Evolutionary conservation across 2,113 vertebrate species (phyloP), one percentile per base, ranked within the genome.

Genomic region (Corythaixoides concolor): DNA sequence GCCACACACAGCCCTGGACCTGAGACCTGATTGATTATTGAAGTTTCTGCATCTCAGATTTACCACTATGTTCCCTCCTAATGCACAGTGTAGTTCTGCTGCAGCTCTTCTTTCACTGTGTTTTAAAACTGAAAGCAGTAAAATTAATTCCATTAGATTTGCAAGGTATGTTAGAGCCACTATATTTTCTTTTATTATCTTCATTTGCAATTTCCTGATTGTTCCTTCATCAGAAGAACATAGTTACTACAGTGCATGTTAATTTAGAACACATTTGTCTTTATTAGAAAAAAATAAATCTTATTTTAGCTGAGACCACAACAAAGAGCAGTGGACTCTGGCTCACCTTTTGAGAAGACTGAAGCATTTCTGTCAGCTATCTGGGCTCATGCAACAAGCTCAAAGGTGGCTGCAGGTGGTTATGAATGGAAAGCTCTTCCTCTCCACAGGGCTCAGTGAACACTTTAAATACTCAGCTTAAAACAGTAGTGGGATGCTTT

Each of bases 81-180:
- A 56, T 17, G 32, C 19, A 30, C 0, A 0, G 16, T 11, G 37
- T 11, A 59, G 27, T 32, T 47, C 50, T 55, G 39, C 67, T 52
- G 62, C 67, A 89, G 45, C 30, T 62, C 19, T 52, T 55, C 49
- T 43, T 73, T 80, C 41, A 21, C 19, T 45, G 59, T 17, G 56
- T 47, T 81, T 84, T 84, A 73, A 86, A 86, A 66, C 3, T 74
- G 55, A 87, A 87, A 47, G 8, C 43, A 47, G 20, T 24, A 70
- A 68, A 89, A 91, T 62, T 45, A 43, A 66, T 66, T 52, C 45
- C 19, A 69, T 81, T 89, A 45, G 9, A 66, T 50, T 66, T 87
- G 7, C 17, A 68, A 70, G 15, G n/a, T 41, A 49, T 3, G 8
- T 49, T 80, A 91, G 28, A 80, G 32, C 80, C 28, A 63, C 17